Evolutionary conservation across 2,797 vertebrate genomes (phyloP), one percentile per base, ranked within the genome.

Genomic region (Notolepis coatsorum): DNA sequence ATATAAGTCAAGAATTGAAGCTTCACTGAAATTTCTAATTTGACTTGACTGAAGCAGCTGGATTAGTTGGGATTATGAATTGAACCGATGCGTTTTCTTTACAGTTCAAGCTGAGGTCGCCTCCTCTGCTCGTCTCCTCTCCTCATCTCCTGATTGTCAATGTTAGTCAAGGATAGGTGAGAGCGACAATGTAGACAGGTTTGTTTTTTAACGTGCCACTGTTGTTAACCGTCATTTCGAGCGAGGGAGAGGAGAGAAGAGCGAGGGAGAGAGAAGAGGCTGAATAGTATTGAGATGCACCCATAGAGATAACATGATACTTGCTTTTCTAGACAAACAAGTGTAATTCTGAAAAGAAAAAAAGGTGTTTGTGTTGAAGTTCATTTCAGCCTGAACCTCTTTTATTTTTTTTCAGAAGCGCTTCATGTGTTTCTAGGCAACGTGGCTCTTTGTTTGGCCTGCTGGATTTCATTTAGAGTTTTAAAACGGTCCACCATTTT

Each of bases 171-270:
- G 28, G 28, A 31, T 4, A 48, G 45, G 70, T 38, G 15, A 48
- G 54, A 48, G 49, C 39, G 8, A n/a, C n/a, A n/a, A 49, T 41
- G 15, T 67, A 42, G 10, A 56, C 8, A 35, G 65, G 47, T 65
- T 50, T 76, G 31, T 28, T 57, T 81, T 75, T 50, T n/a, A n/a
- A 39, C 45, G 46, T 60, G 57, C 75, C 73, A 47, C 58, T 77
- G 69, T 78, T 68, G 57, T 73, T 70, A 41, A 68, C 45, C 62
- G 62, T 77, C 49, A 75, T 79, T 80, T 83, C 72, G 67, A 51
- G n/a, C 25, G 20, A 67, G 45, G n/a, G n/a, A 42, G 41, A 41
- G 43, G 28, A 7, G 24, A 20, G 41, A 27, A 28, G 12, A 13
- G 17, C 5, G 24, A 55, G 17, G 41, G 24, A 28, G 12, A 13